Evolutionary conservation across 92 coral and sea anemone genomes (phyloP).

Genomic region (Zoanthus gigantus): DNA sequence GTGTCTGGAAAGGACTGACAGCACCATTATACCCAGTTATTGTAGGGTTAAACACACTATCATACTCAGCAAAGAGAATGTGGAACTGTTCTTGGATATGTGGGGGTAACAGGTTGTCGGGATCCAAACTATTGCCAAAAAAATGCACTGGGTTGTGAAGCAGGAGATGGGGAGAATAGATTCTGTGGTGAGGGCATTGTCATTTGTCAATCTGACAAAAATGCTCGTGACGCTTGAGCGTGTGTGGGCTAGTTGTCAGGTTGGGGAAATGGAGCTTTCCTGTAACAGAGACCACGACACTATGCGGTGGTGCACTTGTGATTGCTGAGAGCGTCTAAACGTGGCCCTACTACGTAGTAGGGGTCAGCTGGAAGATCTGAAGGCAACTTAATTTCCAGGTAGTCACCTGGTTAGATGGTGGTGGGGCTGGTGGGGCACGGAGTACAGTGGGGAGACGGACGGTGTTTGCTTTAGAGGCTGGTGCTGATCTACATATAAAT

Average conservation of each 20-base stretch:
- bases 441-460: constrained; percentile 50
- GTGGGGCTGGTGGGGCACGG: constrained; percentile 49
- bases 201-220: constrained; percentile 51
- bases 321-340: constrained; percentile 64
- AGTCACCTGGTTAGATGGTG: constrained; percentile 64
- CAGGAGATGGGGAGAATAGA: too few species aligned
- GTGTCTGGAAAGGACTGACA: neutral
- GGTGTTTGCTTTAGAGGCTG: neutral
- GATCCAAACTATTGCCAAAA: neutral
- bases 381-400: constrained; percentile 65
- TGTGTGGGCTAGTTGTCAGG: constrained; percentile 36
- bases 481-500: constrained; percentile 41
- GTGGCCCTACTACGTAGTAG: constrained; percentile 51
- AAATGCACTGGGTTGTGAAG: neutral
- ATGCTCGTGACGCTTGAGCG: constrained; percentile 44
- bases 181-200: too few species aligned
- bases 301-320: constrained; percentile 40
- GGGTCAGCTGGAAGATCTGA: constrained; percentile 60
- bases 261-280: constrained; percentile 59
- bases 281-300: constrained; percentile 52
- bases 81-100: neutral
- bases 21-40: constrained; percentile 57
- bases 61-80: constrained; percentile 29
- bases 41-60: constrained; percentile 43
- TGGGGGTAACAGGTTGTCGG: constrained; percentile 17